A percentile compares a stretch with the other conserved stretches of the same genome.
phyloP scores from a whole-genome alignment of 1,140 invertebrate species.

The Drosophila orena region DNA sequence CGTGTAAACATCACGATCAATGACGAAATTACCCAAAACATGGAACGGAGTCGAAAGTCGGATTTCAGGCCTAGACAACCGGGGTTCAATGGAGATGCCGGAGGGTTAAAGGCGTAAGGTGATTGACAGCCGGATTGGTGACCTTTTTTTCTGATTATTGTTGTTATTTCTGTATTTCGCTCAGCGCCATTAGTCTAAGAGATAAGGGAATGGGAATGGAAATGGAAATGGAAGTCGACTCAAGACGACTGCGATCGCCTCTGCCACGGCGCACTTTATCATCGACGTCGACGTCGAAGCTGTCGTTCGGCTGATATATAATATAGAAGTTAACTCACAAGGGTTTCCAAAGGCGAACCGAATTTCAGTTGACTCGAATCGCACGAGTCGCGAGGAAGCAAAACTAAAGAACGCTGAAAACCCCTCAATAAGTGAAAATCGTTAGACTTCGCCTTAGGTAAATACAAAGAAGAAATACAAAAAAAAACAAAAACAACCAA shows the following conservation, averaged over 20 bases:
- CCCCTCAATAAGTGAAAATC: constrained; percentile 22
- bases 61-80: constrained; percentile 19
- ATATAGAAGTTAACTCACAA: constrained; percentile 78
- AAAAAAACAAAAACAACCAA: constrained; percentile 8
- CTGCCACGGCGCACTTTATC: constrained; percentile 24
- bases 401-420: constrained; percentile 49
- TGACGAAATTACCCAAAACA: constrained; percentile 27
- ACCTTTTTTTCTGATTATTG: constrained; percentile 32
- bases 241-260: constrained; percentile 42
- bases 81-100: constrained; percentile 44
- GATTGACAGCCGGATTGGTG: constrained; percentile 52
- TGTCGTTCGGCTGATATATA: constrained; percentile 41
- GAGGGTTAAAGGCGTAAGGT: constrained; percentile 59
- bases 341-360: constrained; percentile 74
- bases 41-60: constrained; percentile 6
- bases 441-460: constrained; percentile 50
- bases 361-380: constrained; percentile 78
- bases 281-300: constrained; percentile 28
- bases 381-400: constrained; percentile 75
- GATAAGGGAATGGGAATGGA: constrained; percentile 43
- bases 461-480: constrained; percentile 12
- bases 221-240: constrained; percentile 32
- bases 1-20: constrained; percentile 39
- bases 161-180: constrained; percentile 15
- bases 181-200: constrained; percentile 27